Base-by-base conservation (phyloP, 2,797 vertebrate species). In the Tenualosa ilisha region DNA sequence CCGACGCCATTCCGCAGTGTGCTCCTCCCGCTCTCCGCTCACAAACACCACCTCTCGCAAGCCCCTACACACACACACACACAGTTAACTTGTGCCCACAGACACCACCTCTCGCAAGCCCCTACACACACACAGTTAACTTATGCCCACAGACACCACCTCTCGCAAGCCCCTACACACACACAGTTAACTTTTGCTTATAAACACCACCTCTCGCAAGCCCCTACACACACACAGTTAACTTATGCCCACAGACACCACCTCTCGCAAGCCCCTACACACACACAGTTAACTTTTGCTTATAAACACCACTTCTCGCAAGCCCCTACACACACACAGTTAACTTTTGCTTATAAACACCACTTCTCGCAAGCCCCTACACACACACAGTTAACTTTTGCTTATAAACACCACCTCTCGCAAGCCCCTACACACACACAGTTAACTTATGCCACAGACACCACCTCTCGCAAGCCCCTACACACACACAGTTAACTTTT, bases 11-110 rank as follows among this genome's bases (percentile, higher is more conserved):
- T 97, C 94, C 0, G 95, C 46, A 0, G 97, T 99, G 90, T 99
- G 98, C 3, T 97, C 89, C 91, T 99, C 98, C 90, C 93, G 96
- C 92, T 99, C 97, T 54, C 98, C 98, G 0, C 97, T 99, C 93
- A 92, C 97, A 92, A 99, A 99, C 84, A 96, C 96, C 89, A 99
- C 99, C 54, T 97, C 94, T 93, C 97, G 98, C 89, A 93, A 97
- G 87, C 97, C 97, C 83, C 99, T 97, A 83, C 98, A 99, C 90
- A 43, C 24, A 50, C 12, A 11, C 17, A 50, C 7, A 9, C n/a
- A 82, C 51, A n/a, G 1, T 22, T 7, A 50, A 50, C 49, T 50
- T 50, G 1, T 6, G 13, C 17, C 0, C 50, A 51, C 50, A 51
- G 2, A 56, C 59, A 61, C 59, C 22, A 61, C 22, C 15, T 20